A percentile compares a stretch with the other conserved stretches of the same genome.
phyloP scores from a whole-genome alignment of 2,888 invertebrate species.

The Geophilus truncorum region DNA sequence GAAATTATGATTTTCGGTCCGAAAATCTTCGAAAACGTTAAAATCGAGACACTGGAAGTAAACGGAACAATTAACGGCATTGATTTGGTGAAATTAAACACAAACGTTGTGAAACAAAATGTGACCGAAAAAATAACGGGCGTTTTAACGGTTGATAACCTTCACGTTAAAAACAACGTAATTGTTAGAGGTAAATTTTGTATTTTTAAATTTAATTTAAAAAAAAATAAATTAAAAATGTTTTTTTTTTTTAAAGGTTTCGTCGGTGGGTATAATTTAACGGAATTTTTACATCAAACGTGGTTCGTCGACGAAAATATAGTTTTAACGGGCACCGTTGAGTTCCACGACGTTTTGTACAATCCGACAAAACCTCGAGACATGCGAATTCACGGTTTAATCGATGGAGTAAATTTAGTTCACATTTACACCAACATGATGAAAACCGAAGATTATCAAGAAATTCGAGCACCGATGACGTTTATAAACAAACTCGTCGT shows the following conservation, averaged over 20 bases:
- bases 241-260: background rate
- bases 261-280: background rate
- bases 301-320: background rate
- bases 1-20: background rate
- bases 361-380: background rate
- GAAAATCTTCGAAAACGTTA: background rate
- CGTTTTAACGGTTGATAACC: background rate
- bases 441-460: constrained; percentile 1
- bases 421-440: background rate
- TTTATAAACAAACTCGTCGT: background rate
- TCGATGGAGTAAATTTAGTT: background rate
- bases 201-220: no score
- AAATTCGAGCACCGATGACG: background rate
- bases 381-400: background rate
- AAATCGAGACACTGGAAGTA: background rate
- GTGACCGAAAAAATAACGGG: background rate
- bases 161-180: background rate
- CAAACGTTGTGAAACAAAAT: background rate
- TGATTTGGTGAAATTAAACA: background rate
- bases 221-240: no score
- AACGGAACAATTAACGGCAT: constrained; percentile 4
- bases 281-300: background rate
- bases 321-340: background rate
- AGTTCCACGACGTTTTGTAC: background rate
- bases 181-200: constrained; percentile 10